Evolutionary conservation across 2,113 vertebrate species (phyloP).

Genomic region (Hyperopisus bebe): DNA sequence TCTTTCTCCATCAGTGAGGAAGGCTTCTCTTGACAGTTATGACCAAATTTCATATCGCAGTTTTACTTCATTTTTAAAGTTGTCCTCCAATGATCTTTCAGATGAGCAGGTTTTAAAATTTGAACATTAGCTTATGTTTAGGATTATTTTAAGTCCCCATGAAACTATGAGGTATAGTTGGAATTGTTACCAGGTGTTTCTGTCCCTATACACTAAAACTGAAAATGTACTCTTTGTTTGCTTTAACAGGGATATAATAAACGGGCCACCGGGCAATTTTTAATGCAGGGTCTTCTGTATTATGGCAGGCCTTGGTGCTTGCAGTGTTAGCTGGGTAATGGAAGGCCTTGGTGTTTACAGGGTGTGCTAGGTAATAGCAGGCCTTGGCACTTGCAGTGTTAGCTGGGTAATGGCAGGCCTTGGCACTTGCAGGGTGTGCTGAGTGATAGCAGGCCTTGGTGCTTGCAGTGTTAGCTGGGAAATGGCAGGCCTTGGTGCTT

Average conservation of each 20-base stretch:
- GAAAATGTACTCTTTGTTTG: neutral
- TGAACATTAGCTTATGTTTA: neutral
- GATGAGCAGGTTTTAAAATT: neutral
- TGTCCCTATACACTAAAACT: neutral
- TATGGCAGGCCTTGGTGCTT: neutral
- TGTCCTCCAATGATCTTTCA: neutral
- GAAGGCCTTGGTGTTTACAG: neutral
- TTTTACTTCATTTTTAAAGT: neutral
- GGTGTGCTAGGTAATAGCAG: neutral
- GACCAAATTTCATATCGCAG: neutral
- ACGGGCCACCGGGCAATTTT: neutral
- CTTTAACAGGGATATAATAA: neutral
- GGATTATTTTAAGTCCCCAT: neutral
- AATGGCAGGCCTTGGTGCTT: neutral
- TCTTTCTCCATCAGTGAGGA: neutral
- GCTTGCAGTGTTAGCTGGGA: neutral
- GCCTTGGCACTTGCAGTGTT: neutral
- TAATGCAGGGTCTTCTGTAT: neutral
- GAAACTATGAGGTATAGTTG: neutral
- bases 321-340: neutral
- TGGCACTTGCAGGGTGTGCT: accelerated
- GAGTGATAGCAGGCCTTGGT: no score
- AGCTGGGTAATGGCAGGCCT: neutral
- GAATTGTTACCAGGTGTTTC: neutral
- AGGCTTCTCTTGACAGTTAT: neutral